phyloP scores from a whole-genome alignment of 2,888 invertebrate species.

The Aquatica leii region DNA sequence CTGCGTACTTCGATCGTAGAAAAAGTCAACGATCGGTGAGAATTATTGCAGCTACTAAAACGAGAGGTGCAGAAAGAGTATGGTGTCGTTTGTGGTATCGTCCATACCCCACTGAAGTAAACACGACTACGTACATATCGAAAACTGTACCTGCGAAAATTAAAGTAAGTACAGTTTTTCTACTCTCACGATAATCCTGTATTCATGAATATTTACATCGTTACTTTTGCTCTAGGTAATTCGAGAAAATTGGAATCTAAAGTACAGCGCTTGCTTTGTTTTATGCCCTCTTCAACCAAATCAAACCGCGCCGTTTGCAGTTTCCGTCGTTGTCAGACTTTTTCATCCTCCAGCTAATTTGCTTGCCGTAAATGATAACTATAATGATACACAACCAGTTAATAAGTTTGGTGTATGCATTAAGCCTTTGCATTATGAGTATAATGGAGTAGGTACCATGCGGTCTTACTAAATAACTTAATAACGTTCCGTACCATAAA shows the following conservation, averaged over 20 bases:
- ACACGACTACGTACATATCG: slow-evolving; percentile 55
- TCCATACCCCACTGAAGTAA: slow-evolving; percentile 43
- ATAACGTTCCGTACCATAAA: not conserved
- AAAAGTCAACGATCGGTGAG: slow-evolving; percentile 73
- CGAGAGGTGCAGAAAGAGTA: slow-evolving; percentile 82
- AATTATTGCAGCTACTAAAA: slow-evolving; percentile 88
- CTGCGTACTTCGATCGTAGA: slow-evolving; percentile 86
- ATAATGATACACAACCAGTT: slow-evolving; percentile 63
- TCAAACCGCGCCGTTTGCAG: slow-evolving; percentile 69
- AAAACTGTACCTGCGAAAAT: slow-evolving; percentile 78
- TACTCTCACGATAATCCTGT: no score
- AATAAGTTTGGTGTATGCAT: slow-evolving; percentile 79
- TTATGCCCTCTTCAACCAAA: slow-evolving; percentile 77
- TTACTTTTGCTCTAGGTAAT: slow-evolving; percentile 68
- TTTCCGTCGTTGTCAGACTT: slow-evolving; percentile 73
- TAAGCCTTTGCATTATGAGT: slow-evolving; percentile 89
- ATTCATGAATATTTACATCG: slow-evolving; percentile 16
- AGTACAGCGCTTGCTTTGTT: slow-evolving; percentile 90
- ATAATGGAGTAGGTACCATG: slow-evolving; percentile 72
- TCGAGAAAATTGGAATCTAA: slow-evolving; percentile 92
- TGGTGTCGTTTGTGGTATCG: slow-evolving; percentile 83
- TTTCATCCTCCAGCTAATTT: slow-evolving; percentile 71
- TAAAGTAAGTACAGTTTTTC: slow-evolving; percentile 67
- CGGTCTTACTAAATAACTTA: not conserved
- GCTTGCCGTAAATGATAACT: slow-evolving; percentile 69